These are phyloP conservation scores for Ladona fulva DNA, from an alignment of 1,140 invertebrate species.

Conservation along the genomic window DNA sequence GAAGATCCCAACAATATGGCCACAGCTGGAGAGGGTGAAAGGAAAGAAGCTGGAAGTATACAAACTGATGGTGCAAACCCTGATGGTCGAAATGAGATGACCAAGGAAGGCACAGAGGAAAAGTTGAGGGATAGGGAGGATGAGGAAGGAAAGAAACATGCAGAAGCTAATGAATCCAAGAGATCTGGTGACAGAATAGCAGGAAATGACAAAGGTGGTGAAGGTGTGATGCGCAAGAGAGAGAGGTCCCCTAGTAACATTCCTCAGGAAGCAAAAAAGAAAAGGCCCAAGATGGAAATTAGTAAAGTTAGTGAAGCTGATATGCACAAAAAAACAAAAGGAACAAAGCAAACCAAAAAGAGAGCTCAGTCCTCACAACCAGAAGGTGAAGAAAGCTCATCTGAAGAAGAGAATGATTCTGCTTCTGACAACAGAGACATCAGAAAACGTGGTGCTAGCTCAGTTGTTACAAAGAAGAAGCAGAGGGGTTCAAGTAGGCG, in stretches of 20 bases:
- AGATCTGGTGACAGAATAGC: neutral
- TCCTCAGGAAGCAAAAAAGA: neutral
- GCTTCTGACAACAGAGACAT: neutral
- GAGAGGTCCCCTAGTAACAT: neutral
- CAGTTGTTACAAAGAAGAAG: neutral
- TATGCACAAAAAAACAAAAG: neutral
- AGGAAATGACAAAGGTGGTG: neutral
- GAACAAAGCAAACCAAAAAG: neutral
- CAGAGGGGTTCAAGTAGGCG: neutral
- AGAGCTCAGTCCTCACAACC: neutral
- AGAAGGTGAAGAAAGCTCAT: neutral
- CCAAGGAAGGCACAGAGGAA: neutral
- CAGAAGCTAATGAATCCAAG: neutral
- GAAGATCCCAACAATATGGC: neutral
- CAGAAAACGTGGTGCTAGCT: neutral
- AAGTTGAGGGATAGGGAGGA: neutral
- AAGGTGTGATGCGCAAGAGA: neutral
- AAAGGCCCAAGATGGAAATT: neutral
- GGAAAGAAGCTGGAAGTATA: neutral
- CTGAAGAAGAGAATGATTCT: conserved; percentile 14
- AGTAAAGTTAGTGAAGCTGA: neutral
- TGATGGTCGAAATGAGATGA: too few relatives aligned
- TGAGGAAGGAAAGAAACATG: neutral
- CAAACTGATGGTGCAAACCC: neutral
- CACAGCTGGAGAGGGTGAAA: neutral